Percentiles rank a stretch among this genome's conserved stretches.
These are phyloP conservation scores for Ancistrus triradiatus DNA, from an alignment of 2,113 vertebrate genomes.

Conservation along the genomic window DNA sequence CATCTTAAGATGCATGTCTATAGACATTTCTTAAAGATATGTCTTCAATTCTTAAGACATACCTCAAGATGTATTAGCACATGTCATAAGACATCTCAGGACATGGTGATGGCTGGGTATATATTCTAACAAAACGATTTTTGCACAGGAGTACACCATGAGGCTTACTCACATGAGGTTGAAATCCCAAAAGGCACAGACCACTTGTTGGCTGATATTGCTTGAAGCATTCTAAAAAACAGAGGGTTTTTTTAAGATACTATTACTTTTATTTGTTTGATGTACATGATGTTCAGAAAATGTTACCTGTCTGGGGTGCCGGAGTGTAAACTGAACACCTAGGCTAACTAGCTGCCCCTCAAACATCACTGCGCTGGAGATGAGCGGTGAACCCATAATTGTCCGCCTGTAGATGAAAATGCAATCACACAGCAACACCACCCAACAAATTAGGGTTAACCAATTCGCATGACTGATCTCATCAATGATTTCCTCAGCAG, in stretches of 20 bases:
- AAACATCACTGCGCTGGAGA: slow-evolving; percentile 74
- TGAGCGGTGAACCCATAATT: slow-evolving; percentile 76
- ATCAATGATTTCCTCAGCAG: not conserved
- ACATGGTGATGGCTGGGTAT: too few species aligned
- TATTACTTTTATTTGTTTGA: not conserved
- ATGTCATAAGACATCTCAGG: too few species aligned
- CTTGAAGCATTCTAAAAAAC: slow-evolving; percentile 17
- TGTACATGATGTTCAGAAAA: not conserved
- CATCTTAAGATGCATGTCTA: too few species aligned
- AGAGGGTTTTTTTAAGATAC: not conserved
- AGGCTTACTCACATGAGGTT: slow-evolving; percentile 60
- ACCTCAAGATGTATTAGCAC: too few species aligned
- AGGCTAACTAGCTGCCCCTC: slow-evolving; percentile 68
- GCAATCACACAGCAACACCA: not conserved
- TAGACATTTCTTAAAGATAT: too few species aligned
- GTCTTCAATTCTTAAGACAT: too few species aligned
- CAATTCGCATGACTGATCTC: too few species aligned
- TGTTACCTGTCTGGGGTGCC: slow-evolving; percentile 68
- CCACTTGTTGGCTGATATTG: slow-evolving; percentile 63
- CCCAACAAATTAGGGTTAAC: not conserved
- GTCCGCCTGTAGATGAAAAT: slow-evolving; percentile 68
- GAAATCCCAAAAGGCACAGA: slow-evolving; percentile 91
- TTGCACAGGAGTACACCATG: too few species aligned
- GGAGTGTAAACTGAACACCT: slow-evolving; percentile 74
- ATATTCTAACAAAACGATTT: too few species aligned